These are phyloP conservation scores for Andrena camellia DNA, from an alignment of 2,888 invertebrate genomes.

Conservation along the genomic window DNA sequence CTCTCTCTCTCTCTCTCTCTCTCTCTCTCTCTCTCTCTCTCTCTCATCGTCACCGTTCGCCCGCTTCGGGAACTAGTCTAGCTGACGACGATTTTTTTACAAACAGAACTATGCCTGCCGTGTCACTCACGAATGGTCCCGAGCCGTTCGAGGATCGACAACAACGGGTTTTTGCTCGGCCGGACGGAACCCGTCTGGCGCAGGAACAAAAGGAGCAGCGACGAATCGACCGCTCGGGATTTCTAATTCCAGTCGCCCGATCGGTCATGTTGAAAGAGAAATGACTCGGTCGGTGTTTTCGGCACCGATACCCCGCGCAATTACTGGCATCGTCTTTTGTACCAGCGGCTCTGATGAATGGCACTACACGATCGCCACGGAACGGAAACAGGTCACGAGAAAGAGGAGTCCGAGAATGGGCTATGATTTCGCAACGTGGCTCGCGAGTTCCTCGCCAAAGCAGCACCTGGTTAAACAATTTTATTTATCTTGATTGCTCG, in stretches of 20 bases:
- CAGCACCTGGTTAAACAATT: too few species aligned
- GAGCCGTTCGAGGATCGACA: slow-evolving; percentile 37
- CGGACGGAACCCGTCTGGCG: slow-evolving; percentile 42
- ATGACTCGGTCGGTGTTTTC: slow-evolving; percentile 59
- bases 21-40: neutral
- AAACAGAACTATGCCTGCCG: neutral
- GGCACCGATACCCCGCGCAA: slow-evolving; percentile 60
- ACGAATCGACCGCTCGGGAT: slow-evolving; percentile 45
- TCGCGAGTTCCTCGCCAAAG: too few species aligned
- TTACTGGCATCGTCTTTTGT: slow-evolving; percentile 60
- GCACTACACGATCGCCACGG: slow-evolving; percentile 9
- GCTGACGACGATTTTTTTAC: neutral
- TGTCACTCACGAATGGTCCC: neutral
- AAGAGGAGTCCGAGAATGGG: neutral
- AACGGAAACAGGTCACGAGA: neutral
- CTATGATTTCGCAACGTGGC: neutral
- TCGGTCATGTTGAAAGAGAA: slow-evolving; percentile 65
- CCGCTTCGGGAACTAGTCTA: neutral
- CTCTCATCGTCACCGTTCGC: neutral
- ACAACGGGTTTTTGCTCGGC: slow-evolving; percentile 38
- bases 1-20: neutral
- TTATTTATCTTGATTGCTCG: too few species aligned
- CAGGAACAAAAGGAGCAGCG: slow-evolving; percentile 50
- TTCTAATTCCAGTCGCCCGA: slow-evolving; percentile 69
- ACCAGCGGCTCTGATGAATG: slow-evolving; percentile 57